A percentile compares a stretch with the other conserved stretches of the same genome.
Conservation (phyloP, 1,140 invertebrate species). For the Drosophila tropicalis region DNA sequence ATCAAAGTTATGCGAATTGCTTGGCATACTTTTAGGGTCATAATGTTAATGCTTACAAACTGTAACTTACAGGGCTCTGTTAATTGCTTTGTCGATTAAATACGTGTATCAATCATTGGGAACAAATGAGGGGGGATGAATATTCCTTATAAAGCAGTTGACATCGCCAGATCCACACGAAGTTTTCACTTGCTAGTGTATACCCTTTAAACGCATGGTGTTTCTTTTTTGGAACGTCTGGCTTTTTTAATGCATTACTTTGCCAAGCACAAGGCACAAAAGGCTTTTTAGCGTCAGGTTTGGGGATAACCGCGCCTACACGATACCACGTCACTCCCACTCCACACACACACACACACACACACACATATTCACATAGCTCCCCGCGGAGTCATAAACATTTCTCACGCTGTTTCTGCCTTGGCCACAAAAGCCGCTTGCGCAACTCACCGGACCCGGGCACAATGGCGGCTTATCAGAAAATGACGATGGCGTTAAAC, state of each 20-base stretch:
- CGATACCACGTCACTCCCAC: conserved; percentile 18
- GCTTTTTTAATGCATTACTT: conserved; percentile 9
- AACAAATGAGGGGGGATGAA: too few species aligned
- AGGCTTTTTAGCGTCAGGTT: conserved; percentile 45
- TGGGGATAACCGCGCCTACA: conserved; percentile 31
- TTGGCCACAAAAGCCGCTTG: conserved; percentile 72
- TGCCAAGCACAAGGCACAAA: conserved; percentile 36
- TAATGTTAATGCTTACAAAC: conserved; percentile 15
- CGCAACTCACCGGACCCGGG: conserved; percentile 74
- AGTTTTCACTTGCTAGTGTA: too few species aligned
- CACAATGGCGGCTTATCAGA: conserved; percentile 77
- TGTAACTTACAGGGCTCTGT: neutral
- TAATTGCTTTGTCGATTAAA: neutral
- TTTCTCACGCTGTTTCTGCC: conserved; percentile 34
- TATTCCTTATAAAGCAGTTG: too few species aligned
- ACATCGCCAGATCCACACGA: too few species aligned
- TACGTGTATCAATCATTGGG: too few species aligned
- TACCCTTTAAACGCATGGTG: too few species aligned
- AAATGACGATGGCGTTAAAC: conserved; percentile 20
- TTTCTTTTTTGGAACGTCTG: neutral
- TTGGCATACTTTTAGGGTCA: conserved; percentile 37
- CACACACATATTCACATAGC: neutral
- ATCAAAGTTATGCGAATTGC: neutral
- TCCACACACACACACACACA: conserved; percentile 5
- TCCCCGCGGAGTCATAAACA: conserved; percentile 72